Base-by-base conservation (phyloP, 2,797 vertebrate species). In the Falco rusticolus region DNA sequence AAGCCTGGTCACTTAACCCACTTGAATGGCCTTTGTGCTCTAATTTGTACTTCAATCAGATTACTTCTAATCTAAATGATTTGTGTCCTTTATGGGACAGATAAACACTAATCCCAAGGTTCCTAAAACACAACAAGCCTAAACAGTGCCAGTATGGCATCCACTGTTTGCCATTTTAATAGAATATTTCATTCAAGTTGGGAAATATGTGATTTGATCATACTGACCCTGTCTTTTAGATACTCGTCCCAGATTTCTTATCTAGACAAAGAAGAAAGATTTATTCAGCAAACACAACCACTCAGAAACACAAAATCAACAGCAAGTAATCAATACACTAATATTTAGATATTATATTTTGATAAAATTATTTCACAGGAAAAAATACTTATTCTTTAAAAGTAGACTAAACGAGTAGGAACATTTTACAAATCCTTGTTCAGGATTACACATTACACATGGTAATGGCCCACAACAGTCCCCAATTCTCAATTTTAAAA, bases 21-120 rank as follows among this genome's bases (percentile, higher is more conserved):
- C 97, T 98, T 97, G 97, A 98, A 98, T 95, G 96, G 98, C 93
- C 97, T 98, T 98, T 97, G 96, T 98, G 96, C 97, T 98, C 97
- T 97, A 98, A 98, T 98, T 98, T 98, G 97, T 98, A 98, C 91
- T 97, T 97, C 97, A 96, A 98, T 98, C 98, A 98, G 98, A 99
- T 99, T 98, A 98, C 82, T 96, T 97, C 97, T 98, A 98, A 98
- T 98, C 98, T 98, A 98, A 98, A 98, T 97, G 98, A 98, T 96
- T 97, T 96, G 95, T 97, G 94, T 98, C 98, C 98, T 98, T 97
- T 97, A 96, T 98, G 97, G 97, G 88, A 97, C 96, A 97, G 97
- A 98, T 98, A 96, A 98, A 98, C 97, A 97, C 97, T 98, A 98
- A 98, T 98, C 97, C 94, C 54, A 66, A 92, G 93, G 92, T 95